A percentile compares a stretch with the other conserved stretches of the same genome.
phyloP scores from a whole-genome alignment of 1,140 invertebrate species.

The Pogonus chalceus region DNA sequence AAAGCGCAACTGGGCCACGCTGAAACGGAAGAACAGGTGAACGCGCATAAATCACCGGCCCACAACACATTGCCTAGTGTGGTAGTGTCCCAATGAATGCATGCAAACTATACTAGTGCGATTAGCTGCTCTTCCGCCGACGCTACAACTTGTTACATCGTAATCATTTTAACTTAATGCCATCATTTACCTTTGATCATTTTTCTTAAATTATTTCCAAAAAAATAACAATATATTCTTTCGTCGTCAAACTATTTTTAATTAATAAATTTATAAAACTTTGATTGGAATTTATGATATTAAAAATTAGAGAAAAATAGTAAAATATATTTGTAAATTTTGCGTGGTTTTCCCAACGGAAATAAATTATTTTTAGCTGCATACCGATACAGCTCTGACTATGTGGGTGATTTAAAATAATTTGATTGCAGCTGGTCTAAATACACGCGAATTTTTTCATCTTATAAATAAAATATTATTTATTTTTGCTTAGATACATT shows the following conservation, averaged over 20 bases:
- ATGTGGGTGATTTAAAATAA: background rate
- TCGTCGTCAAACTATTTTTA: no score
- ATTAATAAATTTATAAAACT: no score
- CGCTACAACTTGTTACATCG: background rate
- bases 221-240: no score
- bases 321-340: constrained; percentile 1
- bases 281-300: no score
- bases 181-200: no score
- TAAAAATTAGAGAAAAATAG: no score
- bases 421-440: background rate
- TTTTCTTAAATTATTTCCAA: no score
- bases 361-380: background rate
- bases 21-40: constrained; percentile 29
- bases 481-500: background rate
- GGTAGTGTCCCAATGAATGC: no score
- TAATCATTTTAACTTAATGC: background rate
- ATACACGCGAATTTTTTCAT: no score
- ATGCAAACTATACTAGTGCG: background rate
- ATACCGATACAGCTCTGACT: background rate
- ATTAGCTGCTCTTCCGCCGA: background rate
- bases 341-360: background rate
- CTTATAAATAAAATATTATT: background rate
- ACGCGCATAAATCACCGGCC: constrained; percentile 22
- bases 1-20: constrained; percentile 21
- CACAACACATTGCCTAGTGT: no score